Evolutionary conservation across 2,113 vertebrate genomes (phyloP), one percentile per base, ranked within the genome.

Genomic region (Pheucticus melanocephalus): DNA sequence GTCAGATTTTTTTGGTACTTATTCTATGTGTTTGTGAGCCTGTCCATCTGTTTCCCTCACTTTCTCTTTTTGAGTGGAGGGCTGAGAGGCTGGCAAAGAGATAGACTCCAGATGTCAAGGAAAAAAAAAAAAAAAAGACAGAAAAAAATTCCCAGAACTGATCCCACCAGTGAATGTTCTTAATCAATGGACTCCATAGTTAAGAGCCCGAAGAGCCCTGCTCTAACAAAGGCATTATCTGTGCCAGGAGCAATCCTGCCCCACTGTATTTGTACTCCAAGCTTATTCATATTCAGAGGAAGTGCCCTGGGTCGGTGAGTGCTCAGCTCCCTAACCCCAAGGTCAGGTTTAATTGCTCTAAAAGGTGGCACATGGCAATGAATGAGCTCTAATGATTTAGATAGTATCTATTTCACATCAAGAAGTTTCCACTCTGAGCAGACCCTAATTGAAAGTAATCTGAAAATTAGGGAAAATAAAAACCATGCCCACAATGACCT

Each of bases 351-450:
- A 99, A 98, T 99, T 98, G 98, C 98, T 98, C 98, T 97, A 97
- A 98, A 97, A 98, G 98, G 98, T 98, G 97, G 98, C 99, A 99
- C 98, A 99, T 98, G 98, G 98, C 98, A 96, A 94, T 97, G 97
- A 98, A 98, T 98, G 96, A 98, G 97, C 96, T 96, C 97, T 99
- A 99, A 99, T 99, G 99, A 99, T 99, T 99, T 99, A 99, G 99
- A 98, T 98, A 98, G 98, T 99, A 99, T 99, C 99, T 98, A 98
- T 99, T 99, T 99, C 99, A 99, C 98, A 98, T 98, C 98, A 98
- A 97, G 97, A 98, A 97, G 97, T 97, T 98, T 98, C 97, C 95
- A 96, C 97, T 97, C 97, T 27, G 83, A 97, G 96, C 97, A 98
- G 97, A 94, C 97, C 97, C 97, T 98, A 98, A 98, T 98, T 96